phyloP scores from a whole-genome alignment of 2,113 vertebrate species.

The Henicopernis longicauda region DNA sequence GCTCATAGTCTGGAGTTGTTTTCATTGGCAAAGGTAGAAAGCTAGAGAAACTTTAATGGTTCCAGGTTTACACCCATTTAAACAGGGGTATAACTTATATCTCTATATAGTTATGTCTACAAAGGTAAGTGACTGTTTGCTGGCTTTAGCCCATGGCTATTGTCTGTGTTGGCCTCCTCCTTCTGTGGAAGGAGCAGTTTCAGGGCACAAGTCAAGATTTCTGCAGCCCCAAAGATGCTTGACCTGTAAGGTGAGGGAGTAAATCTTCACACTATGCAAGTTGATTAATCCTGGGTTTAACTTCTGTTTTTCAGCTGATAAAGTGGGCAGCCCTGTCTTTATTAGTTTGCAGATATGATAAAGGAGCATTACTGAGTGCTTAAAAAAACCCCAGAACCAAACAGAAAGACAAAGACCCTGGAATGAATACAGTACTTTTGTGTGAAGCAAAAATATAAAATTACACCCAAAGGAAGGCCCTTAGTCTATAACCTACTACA shows the following conservation, averaged over 20 bases:
- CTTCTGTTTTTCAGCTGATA: conserved; percentile 2
- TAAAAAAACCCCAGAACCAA: not conserved
- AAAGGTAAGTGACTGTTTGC: not conserved
- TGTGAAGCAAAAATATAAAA: not conserved
- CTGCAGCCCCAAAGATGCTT: not conserved
- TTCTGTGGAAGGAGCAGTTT: not conserved
- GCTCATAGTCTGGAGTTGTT: not conserved
- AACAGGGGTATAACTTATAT: not conserved
- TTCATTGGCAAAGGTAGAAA: not conserved
- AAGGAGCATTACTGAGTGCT: not conserved
- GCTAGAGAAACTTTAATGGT: not conserved
- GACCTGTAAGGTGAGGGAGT: not conserved
- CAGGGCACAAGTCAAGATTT: not conserved
- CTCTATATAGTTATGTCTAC: not conserved
- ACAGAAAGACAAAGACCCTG: not conserved
- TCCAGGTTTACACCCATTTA: not conserved
- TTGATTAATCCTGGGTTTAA: not conserved
- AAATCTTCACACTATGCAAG: not conserved
- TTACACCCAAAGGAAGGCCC: conserved; percentile 16
- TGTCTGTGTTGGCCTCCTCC: not conserved
- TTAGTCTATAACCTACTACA: not conserved
- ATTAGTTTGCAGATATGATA: conserved; percentile 4
- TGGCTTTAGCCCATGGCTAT: not conserved
- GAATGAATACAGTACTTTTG: conserved; percentile 12
- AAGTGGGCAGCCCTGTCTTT: not conserved